Percentiles rank a stretch among this genome's conserved stretches.
Evolutionary conservation across 1,140 invertebrate genomes (phyloP).

Genomic region (Drosophila sulfurigaster): DNA sequence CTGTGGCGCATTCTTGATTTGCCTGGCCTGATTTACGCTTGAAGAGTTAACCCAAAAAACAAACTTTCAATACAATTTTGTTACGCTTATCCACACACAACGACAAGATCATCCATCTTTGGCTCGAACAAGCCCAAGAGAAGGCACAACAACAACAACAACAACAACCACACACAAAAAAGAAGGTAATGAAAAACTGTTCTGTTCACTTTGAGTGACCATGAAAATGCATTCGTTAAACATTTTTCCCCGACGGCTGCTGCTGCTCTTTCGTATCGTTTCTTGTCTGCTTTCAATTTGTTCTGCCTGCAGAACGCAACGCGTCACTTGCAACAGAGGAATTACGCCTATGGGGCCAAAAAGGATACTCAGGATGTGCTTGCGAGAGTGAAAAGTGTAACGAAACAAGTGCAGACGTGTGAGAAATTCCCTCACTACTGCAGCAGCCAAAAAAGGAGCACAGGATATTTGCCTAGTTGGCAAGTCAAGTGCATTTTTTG

Average conservation of each 20-base stretch:
- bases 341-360: slow-evolving; percentile 43
- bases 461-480: slow-evolving; percentile 52
- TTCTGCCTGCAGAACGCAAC: slow-evolving; percentile 62
- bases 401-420: slow-evolving; percentile 59
- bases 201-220: slow-evolving; percentile 64
- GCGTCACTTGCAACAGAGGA: slow-evolving; percentile 66
- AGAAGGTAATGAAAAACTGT: slow-evolving; percentile 46
- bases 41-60: slow-evolving; percentile 30
- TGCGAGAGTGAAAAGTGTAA: slow-evolving; percentile 33
- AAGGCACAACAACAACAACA: slow-evolving; percentile 1
- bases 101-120: slow-evolving; percentile 58
- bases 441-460: slow-evolving; percentile 4
- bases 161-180: too few relatives aligned
- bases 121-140: slow-evolving; percentile 37
- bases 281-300: slow-evolving; percentile 64
- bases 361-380: slow-evolving; percentile 26
- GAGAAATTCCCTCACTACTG: slow-evolving; percentile 31
- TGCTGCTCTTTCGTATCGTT: slow-evolving; percentile 6
- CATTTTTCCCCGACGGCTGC: slow-evolving; percentile 44
- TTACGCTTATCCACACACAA: slow-evolving; percentile 68
- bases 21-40: slow-evolving; percentile 22
- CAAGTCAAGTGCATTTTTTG: slow-evolving; percentile 28
- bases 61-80: slow-evolving; percentile 65
- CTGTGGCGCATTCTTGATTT: slow-evolving; percentile 42
- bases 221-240: slow-evolving; percentile 83